Percentiles rank a stretch among this genome's conserved stretches.
Conservation (phyloP, 2,888 invertebrate species). For the Lasioglossum vierecki region DNA sequence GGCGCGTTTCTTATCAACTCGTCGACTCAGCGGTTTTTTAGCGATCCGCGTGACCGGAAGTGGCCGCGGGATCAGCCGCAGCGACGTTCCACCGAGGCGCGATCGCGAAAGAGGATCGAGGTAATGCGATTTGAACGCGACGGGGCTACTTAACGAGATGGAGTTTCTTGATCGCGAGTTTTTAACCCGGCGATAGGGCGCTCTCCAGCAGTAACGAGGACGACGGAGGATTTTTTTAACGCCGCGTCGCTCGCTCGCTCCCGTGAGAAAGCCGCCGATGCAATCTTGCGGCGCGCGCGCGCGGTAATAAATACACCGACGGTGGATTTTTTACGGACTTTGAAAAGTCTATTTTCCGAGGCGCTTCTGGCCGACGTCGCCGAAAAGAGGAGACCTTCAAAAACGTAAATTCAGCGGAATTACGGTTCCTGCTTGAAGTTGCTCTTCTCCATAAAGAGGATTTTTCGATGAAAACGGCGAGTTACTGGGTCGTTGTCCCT, state of each 20-base stretch:
- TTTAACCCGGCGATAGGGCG: constrained; percentile 28
- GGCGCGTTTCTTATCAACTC: background rate
- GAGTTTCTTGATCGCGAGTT: constrained; percentile 30
- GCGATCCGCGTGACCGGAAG: constrained; percentile 16
- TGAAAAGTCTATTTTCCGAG: constrained; percentile 20
- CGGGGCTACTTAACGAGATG: constrained; percentile 36
- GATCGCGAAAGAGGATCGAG: constrained; percentile 30
- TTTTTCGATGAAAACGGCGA: background rate
- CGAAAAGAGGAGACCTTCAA: background rate
- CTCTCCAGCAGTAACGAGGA: constrained; percentile 17
- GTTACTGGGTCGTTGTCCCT: constrained; percentile 9
- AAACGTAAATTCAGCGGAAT: constrained; percentile 2
- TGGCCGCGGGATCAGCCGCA: constrained; percentile 1
- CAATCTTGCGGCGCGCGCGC: constrained; percentile 10
- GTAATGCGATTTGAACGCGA: constrained; percentile 37
- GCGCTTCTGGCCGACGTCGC: background rate
- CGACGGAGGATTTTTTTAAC: constrained; percentile 6
- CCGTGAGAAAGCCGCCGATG: constrained; percentile 34
- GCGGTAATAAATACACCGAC: constrained; percentile 19
- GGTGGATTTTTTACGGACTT: constrained; percentile 18
- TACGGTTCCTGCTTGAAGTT: background rate
- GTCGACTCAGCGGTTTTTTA: background rate
- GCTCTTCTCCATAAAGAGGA: background rate
- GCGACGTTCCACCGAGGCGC: constrained; percentile 3
- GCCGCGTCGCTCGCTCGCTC: background rate